Percentiles rank a stretch among this genome's conserved stretches.
phyloP scores from a whole-genome alignment of 2,888 invertebrate genomes.

The Neoaliturus tenellus region DNA sequence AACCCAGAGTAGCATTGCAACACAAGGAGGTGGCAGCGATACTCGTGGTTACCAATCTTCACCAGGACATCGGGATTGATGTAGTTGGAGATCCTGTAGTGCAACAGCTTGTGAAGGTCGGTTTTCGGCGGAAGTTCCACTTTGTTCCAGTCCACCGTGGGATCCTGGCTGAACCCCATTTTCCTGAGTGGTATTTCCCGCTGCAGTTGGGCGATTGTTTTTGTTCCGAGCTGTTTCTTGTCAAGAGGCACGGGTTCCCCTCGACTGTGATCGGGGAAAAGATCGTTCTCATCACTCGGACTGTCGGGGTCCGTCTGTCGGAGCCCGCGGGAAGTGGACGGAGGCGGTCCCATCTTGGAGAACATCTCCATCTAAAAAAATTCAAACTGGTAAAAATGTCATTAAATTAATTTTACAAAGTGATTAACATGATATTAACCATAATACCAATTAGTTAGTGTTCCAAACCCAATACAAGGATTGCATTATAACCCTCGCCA shows the following conservation, averaged over 20 bases:
- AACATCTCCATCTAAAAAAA: constrained; percentile 8
- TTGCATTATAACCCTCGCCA: too few species aligned
- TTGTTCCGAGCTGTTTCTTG: background rate
- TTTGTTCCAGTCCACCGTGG: constrained; percentile 79
- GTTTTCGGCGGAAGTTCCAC: constrained; percentile 80
- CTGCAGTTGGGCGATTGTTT: constrained; percentile 1
- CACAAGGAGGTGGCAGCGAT: constrained; percentile 82
- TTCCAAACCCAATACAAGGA: too few species aligned
- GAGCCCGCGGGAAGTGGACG: background rate
- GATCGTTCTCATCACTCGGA: constrained; percentile 25
- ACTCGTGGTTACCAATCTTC: constrained; percentile 80
- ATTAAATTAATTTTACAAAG: too few species aligned
- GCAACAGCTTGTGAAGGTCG: constrained; percentile 80
- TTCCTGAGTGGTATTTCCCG: constrained; percentile 53
- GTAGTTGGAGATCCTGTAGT: constrained; percentile 79
- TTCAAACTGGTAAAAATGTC: background rate
- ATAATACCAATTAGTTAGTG: too few species aligned
- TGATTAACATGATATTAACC: too few species aligned
- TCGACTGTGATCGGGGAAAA: background rate
- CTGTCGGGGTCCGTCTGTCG: background rate
- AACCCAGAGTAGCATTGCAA: constrained; percentile 82
- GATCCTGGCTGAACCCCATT: constrained; percentile 69
- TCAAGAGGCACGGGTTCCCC: background rate
- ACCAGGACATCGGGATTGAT: constrained; percentile 81
- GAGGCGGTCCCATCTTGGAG: background rate